Base-by-base conservation (phyloP, 2,113 vertebrate species). In the Mesoclemmys tuberculata region DNA sequence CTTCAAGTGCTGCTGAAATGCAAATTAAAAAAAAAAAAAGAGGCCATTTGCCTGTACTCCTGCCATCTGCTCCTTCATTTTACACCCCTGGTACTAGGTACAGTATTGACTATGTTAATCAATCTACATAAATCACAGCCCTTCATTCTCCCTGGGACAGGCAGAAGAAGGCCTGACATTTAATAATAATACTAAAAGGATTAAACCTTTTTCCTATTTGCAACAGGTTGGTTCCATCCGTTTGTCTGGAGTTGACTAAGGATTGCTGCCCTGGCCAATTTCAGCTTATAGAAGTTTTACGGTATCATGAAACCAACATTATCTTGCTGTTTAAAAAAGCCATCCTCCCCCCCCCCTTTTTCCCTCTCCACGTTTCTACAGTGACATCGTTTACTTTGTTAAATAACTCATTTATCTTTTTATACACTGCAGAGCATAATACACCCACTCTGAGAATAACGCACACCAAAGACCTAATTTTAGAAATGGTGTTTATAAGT, bases 331-430 rank as follows among this genome's bases (percentile, higher is more conserved):
- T 84, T 92, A 90, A 27, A 35, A 75, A 26, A 48, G 84, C n/a
- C 61, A 38, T 84, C 78, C 35, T 2, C 41, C 49, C 21, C 3
- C 52, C n/a, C 29, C 21, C 44, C 82, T 0, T 44, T 78, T 29
- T 83, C 85, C 41, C 93, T 35, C 89, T 18, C 83, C 93, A 88
- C 95, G 91, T 96, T 96, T 81, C 94, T 91, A 48, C 94, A 10
- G 97, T 95, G 91, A 85, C 88, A 21, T 90, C 96, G 85, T 96
- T 97, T 87, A 91, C 96, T 96, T 82, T 90, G 94, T 95, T 95
- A 96, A 97, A 97, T 96, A 96, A 97, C 96, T 97, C 95, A 96
- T 98, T 97, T 97, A 94, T 97, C 96, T 97, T 96, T 94, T 95
- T 84, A 93, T 90, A 56, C 94, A 78, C 95, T 89, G 94, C 96